Percentiles rank a stretch among this genome's conserved stretches.
These are phyloP conservation scores for Actinemys pallida DNA, from an alignment of 2,113 vertebrate species.

Conservation along the genomic window DNA sequence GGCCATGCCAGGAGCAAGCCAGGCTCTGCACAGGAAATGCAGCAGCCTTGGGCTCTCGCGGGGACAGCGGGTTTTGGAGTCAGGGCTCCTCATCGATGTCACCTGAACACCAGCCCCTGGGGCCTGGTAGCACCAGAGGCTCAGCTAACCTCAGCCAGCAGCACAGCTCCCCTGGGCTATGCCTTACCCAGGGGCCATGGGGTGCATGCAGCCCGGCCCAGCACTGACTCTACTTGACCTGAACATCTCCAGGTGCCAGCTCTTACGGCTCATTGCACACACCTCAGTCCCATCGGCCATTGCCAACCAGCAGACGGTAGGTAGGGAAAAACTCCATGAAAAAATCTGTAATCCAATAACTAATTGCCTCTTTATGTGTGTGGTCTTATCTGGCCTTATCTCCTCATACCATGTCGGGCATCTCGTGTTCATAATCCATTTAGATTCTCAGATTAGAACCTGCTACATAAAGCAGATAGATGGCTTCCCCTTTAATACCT, in stretches of 20 bases:
- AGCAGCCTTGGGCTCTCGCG: rapidly evolving
- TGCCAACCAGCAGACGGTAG: neutral
- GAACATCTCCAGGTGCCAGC: neutral
- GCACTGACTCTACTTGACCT: neutral
- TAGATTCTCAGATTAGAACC: neutral
- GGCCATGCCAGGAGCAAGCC: neutral
- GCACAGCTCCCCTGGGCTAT: neutral
- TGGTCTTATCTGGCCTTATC: neutral
- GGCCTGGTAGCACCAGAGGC: neutral
- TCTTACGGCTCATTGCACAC: rapidly evolving
- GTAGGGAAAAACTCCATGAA: neutral
- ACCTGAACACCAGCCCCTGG: neutral
- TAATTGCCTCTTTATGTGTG: rapidly evolving
- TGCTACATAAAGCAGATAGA: neutral
- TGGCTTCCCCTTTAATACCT: neutral
- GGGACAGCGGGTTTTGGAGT: too few relatives aligned
- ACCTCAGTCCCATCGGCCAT: neutral
- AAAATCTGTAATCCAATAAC: neutral
- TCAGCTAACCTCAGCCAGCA: neutral
- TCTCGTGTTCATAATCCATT: neutral
- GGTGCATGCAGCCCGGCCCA: rapidly evolving
- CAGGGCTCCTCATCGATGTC: neutral
- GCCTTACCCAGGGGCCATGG: neutral
- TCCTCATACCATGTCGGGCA: rapidly evolving
- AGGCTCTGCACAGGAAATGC: neutral